A percentile compares a stretch with the other conserved stretches of the same genome.
Conservation (phyloP, 2,888 invertebrate species). For the Halictus ligatus region DNA sequence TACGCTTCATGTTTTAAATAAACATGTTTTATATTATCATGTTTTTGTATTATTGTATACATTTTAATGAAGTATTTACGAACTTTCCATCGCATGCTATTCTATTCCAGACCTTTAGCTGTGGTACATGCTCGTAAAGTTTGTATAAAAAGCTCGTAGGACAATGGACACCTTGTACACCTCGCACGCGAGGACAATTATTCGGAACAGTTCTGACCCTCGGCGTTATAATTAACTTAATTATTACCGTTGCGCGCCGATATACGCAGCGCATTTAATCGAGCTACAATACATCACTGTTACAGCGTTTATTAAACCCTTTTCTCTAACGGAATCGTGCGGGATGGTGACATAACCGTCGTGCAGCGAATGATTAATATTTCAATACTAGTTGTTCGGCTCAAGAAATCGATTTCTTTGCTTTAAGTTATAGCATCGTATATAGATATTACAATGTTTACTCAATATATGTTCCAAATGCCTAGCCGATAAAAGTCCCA, state of each 20-base stretch:
- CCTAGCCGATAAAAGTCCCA: too few species aligned
- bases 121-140: background rate
- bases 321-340: background rate
- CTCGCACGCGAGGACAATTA: background rate
- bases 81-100: background rate
- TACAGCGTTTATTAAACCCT: conserved; percentile 22
- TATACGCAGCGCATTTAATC: background rate
- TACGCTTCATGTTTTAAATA: background rate
- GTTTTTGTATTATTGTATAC: background rate
- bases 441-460: background rate
- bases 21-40: too few species aligned
- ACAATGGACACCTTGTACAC: background rate
- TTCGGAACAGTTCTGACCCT: background rate
- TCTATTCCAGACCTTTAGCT: background rate
- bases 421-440: background rate
- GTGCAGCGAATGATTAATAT: conserved; percentile 20
- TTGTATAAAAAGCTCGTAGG: background rate
- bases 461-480: too few species aligned
- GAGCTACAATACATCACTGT: conserved; percentile 21
- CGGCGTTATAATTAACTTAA: background rate
- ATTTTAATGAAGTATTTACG: background rate
- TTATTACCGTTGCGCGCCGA: background rate
- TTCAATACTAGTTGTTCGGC: background rate
- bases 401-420: background rate
- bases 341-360: background rate